Evolutionary conservation across 37 sponge, comb jelly and placozoan species (phyloP), one percentile per base, ranked within the genome.

Genomic region (Ianthella basta): DNA sequence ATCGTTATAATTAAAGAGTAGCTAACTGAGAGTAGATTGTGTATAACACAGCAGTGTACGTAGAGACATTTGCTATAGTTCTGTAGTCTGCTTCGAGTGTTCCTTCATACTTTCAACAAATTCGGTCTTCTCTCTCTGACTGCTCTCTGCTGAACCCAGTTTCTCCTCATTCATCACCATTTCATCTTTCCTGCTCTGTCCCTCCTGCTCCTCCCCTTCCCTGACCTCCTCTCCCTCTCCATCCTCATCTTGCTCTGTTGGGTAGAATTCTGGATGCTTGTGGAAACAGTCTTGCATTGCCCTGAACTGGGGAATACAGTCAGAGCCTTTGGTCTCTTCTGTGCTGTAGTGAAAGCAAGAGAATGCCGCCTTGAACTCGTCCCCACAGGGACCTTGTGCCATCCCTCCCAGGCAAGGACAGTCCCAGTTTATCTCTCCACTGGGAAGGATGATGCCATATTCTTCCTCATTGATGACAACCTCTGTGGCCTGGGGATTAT

Each of bases 351-450:
- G 91, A 75, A 97, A 97, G 56, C 97, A 97, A 8, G 87, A 84
- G 79, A 97, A 97, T 27, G 97, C 92, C 12, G 68, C 79, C 73
- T 83, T 89, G 82, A 97, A 97, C 60, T 92, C 93, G 44, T 87
- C 81, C 60, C 91, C 97, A 84, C 97, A 97, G 8, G 97, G 89
- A 1, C 93, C 92, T 18, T 83, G 59, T 12, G 93, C 72, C 91
- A 97, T 91, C 30, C 91, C 97, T 16, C 93, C 95, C 41, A 97
- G 86, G 83, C 97, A 97, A 25, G 95, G 97, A 40, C 97, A 97
- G 64, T 97, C 95, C 97, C 97, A 97, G 88, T 97, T 97, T 59
- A 97, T 90, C 50, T 94, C 95, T 15, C 97, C 97, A 66, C 66
- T 92, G 57, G 97, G 97, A 15, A 87, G 81, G 32, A 97, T 60